Base-by-base conservation (phyloP, 2,888 invertebrate genomes). In the Anthoptus insignis region DNA sequence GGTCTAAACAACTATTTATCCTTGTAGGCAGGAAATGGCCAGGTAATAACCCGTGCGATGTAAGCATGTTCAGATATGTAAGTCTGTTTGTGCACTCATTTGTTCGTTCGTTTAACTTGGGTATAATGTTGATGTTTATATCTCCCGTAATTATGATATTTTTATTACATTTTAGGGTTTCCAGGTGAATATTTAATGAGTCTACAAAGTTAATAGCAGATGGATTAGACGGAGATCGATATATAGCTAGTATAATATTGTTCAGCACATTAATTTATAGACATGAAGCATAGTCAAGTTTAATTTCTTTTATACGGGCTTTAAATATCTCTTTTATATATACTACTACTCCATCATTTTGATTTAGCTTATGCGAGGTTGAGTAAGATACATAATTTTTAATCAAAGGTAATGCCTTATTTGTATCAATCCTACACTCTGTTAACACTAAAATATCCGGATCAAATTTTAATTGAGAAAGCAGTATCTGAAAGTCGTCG, bases 271-370 rank as follows among this genome's bases (percentile, higher is more conserved):
- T 16, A 13, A 64, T 3, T 45, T 64, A 53, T 29, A 64, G 3
- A 32, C 64, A 59, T 4, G 64, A 64, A 2, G 64, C 53, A 49
- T 64, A 21, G 0, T 14, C 24, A 14, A 64, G 39, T 22, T 27
- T 50, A 21, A 64, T 50, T 57, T 64, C 64, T 50, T 14, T 27
- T 24, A 60, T 24, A 39, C 11, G 39, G 21, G 7, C 13, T 39
- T 60, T 65, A 22, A 56, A 9, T 13, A 2, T 37, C 1, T 49
- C 45, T 29, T 61, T 61, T 7, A 58, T 19, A 27, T 27, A 53
- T 1, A 54, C 39, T 11, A 65, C 59, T 16, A 65, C 65, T 6
- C 65, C 65, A 8, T 65, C 59, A 39, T 54, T 59, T 37, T 65
- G 58, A 53, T 59, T 65, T 2, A 53, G 6, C 8, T 65, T 53